Conservation (phyloP, 2,888 invertebrate species). For the Masnerella sp. region DNA sequence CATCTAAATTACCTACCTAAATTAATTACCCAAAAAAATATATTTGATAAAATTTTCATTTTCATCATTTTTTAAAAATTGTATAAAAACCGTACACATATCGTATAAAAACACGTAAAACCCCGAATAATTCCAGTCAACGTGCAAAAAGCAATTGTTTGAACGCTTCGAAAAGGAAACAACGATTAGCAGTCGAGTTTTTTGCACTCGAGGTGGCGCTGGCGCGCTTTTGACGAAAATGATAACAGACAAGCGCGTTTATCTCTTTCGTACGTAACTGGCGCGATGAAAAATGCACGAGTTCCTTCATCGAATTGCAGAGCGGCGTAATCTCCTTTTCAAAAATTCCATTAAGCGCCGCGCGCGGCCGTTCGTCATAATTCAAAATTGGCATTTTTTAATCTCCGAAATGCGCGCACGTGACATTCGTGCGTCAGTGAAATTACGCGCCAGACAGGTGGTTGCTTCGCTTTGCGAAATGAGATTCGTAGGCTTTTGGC, state of each 20-base stretch:
- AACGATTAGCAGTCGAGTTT: conserved; percentile 29
- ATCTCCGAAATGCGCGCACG: conserved; percentile 45
- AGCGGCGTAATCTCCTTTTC: conserved; percentile 73
- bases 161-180: conserved; percentile 28
- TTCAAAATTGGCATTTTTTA: conserved; percentile 73
- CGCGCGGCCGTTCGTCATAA: conserved; percentile 65
- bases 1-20: too few species aligned
- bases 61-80: too few species aligned
- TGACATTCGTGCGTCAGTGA: conserved; percentile 51
- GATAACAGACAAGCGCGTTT: conserved; percentile 48
- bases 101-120: too few species aligned
- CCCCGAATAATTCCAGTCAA: neutral
- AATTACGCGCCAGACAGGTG: conserved; percentile 52
- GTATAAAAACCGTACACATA: too few species aligned
- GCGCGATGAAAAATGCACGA: conserved; percentile 51
- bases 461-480: conserved; percentile 47
- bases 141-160: conserved; percentile 12
- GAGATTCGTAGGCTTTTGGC: conserved; percentile 46
- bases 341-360: conserved; percentile 76
- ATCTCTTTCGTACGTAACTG: conserved; percentile 43
- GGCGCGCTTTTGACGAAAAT: conserved; percentile 44
- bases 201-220: conserved; percentile 26
- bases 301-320: conserved; percentile 60
- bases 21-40: too few species aligned
- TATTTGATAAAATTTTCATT: too few species aligned